Evolutionary conservation across 2,888 invertebrate species (phyloP).

Genomic region (Amaurobius ferox): DNA sequence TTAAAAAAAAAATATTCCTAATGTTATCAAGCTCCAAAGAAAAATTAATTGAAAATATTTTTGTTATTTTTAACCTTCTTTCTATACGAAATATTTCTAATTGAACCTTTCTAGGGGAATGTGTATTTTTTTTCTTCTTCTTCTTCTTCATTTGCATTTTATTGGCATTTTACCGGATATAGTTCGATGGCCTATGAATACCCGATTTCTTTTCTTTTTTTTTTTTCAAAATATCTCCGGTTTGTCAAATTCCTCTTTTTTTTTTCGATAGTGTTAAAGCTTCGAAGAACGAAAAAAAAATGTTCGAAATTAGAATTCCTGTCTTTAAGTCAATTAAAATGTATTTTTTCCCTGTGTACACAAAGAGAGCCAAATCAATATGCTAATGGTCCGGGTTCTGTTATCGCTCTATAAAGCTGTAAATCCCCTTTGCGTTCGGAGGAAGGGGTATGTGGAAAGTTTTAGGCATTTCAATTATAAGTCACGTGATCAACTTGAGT

Average conservation of each 20-base stretch:
- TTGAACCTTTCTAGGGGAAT: conserved; percentile 21
- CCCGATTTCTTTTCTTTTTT: too few species aligned
- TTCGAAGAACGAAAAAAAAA: conserved; percentile 32
- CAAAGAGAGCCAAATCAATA: conserved; percentile 47
- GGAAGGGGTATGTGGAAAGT: conserved; percentile 31
- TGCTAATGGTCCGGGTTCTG: conserved; percentile 60
- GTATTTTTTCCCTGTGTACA: conserved; percentile 37
- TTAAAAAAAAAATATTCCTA: neutral
- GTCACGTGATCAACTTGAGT: conserved; percentile 62
- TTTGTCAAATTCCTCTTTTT: conserved; percentile 62
- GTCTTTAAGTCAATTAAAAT: conserved; percentile 71
- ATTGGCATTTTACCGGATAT: conserved; percentile 68
- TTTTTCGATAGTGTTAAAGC: conserved; percentile 24
- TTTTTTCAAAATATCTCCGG: too few species aligned
- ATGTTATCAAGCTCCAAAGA: neutral
- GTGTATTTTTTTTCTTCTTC: conserved; percentile 33
- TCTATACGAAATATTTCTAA: conserved; percentile 54
- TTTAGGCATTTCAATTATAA: conserved; percentile 71
- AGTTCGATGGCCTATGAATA: conserved; percentile 13
- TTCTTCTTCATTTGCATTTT: conserved; percentile 52
- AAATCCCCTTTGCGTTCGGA: conserved; percentile 18
- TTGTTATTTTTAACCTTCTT: conserved; percentile 44
- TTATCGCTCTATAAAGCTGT: conserved; percentile 46
- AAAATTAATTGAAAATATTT: conserved; percentile 64
- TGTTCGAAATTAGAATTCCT: conserved; percentile 65